Base-by-base conservation (phyloP, 2,888 invertebrate species). In the Ophion costatus region DNA sequence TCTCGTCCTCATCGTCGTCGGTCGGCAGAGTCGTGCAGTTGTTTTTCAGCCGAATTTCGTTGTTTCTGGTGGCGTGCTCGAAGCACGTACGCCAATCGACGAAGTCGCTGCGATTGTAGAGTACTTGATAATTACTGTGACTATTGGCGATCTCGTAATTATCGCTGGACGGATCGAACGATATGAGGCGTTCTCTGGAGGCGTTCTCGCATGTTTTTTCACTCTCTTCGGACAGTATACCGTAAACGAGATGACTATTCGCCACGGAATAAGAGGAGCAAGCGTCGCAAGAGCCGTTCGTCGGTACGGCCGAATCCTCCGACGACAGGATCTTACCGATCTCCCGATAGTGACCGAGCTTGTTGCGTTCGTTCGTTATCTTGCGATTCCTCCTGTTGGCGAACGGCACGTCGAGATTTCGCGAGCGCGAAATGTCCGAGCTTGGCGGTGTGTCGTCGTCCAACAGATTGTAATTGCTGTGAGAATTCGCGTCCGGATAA, bases 111-210 rank as follows among this genome's bases (percentile, higher is more conserved):
- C 83, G 86, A 63, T 92, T 89, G 69, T 90, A 90, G 73, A 90
- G 89, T 7, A 91, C 88, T 51, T 90, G 88, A 45, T 92, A 91
- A 51, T 92, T 91, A 33, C 90, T 91, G 63, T 92, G 92, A 73
- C 91, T 92, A 61, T 92, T 91, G 0, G 92, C 91, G 4, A 92
- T 87, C 61, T 92, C 91, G 82, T 92, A 91, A 80, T 89, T 90
- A 7, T 82, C 61, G 11, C 84, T 66, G 0, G 51, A 14, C 14
- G 86, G 82, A n/a, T 86, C 87, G 14, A 83, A n/a, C 9, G 87
- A 79, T 29, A 86, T 83, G n/a, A 86, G 78, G 5, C 79, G 71
- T 67, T 88, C 86, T 9, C 82, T 69, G 2, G 86, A 86, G 2
- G 75, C n/a, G 61, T 82, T 77, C 5, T 86, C 85, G 45, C 80